Evolutionary conservation across 1,140 invertebrate species (phyloP), one percentile per base, ranked within the genome.

Genomic region (Lycorma delicatula): DNA sequence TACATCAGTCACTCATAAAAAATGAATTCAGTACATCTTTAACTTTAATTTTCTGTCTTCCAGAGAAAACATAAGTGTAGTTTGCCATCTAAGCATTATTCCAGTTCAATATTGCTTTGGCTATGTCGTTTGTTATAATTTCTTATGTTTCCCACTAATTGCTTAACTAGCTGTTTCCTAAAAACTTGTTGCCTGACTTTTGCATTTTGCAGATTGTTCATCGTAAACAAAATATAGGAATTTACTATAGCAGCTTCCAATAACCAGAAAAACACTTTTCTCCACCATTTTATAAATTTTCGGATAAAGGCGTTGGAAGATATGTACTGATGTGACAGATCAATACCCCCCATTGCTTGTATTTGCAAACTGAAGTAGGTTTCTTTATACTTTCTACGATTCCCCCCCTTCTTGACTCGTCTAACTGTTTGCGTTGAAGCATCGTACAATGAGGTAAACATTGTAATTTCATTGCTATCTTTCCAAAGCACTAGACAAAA

Each of bases 251-350:
- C 9, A 25, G 9, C 7, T 41, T 54, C 52, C 2, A 54, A n/a
- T 41, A 54, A 23, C 52, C 52, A 54, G 22, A 54, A 54, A 38
- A 54, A 54, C 11, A 54, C 34, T 44, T 58, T 58, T 13, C 56
- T n/a, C 49, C 56, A 58, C 56, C 56, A 58, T 27, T 58, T 58
- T 6, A 41, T 5, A 4, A 28, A 49, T 58, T 58, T 58, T 34
- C 31, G 4, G 3, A 4, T 20, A 27, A 54, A 54, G 9, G 29
- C 3, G 20, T 54, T 36, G n/a, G 6, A 11, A n/a, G 52, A 54
- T 22, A 54, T 54, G 31, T 58, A 51, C 13, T 38, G 28, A 38
- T 54, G 28, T 34, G 52, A 13, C 2, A 54, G 28, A 23, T 54
- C 31, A 36, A 54, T 31, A 13, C 52, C 52, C 29, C 52, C 52